These are phyloP conservation scores for Palythoa heliodiscus DNA, from an alignment of 92 coral and sea anemone genomes.

Conservation along the genomic window DNA sequence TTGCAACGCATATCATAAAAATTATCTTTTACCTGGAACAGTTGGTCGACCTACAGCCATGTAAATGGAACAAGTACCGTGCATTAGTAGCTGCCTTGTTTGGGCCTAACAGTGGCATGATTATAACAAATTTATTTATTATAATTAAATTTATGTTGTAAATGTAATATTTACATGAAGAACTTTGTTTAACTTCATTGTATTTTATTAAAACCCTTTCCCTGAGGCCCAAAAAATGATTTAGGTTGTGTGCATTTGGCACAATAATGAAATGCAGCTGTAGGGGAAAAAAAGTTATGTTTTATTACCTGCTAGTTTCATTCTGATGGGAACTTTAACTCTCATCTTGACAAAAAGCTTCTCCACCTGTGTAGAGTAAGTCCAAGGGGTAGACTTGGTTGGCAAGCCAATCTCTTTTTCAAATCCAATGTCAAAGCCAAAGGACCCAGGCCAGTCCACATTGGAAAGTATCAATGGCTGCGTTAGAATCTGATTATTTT, in stretches of 20 bases:
- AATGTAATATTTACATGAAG: not conserved
- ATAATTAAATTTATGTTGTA: too few species aligned
- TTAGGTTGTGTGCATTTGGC: too few species aligned
- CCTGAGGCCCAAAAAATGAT: too few species aligned
- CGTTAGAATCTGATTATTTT: not conserved
- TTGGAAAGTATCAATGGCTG: slow-evolving; percentile 49
- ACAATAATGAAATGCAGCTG: too few species aligned
- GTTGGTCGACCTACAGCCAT: too few species aligned
- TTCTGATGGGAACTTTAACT: slow-evolving; percentile 73
- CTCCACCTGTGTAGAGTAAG: slow-evolving; percentile 64
- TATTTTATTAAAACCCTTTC: too few species aligned
- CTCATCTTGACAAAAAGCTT: slow-evolving; percentile 87
- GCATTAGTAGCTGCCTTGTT: too few species aligned
- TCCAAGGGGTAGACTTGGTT: slow-evolving; percentile 95
- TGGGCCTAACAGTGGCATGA: too few species aligned
- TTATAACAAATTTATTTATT: too few species aligned
- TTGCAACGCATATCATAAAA: too few species aligned
- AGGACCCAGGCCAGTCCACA: slow-evolving; percentile 70
- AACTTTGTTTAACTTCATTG: not conserved
- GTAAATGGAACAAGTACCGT: too few species aligned
- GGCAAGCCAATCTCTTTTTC: slow-evolving; percentile 68
- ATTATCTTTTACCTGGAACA: too few species aligned
- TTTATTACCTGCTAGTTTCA: slow-evolving; percentile 62
- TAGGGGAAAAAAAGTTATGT: not conserved
- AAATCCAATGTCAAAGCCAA: slow-evolving; percentile 67